Conservation (phyloP, 2,797 vertebrate species). For the Naso thynnoides region DNA sequence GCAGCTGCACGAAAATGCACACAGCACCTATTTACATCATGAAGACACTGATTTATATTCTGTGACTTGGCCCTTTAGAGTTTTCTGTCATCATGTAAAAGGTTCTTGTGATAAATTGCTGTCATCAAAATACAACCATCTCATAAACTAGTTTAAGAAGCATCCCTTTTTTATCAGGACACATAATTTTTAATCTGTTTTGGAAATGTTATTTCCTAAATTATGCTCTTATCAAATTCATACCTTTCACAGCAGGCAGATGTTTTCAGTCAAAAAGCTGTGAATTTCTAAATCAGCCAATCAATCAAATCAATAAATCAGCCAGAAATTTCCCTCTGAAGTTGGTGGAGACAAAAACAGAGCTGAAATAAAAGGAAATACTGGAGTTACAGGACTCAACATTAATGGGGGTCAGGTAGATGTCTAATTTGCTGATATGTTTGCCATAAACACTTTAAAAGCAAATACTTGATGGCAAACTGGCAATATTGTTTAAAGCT, state of each 20-base stretch:
- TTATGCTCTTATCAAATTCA: not conserved
- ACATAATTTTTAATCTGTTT: not conserved
- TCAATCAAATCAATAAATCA: not conserved
- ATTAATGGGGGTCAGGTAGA: too few species aligned
- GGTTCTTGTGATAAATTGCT: not conserved
- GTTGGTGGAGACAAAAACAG: not conserved
- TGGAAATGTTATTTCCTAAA: not conserved
- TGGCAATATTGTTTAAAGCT: too few species aligned
- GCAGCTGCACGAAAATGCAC: conserved; percentile 42
- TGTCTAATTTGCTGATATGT: not conserved
- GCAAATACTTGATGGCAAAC: too few species aligned
- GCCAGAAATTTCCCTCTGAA: not conserved
- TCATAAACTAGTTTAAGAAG: not conserved
- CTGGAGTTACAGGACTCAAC: too few species aligned
- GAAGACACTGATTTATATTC: conserved; percentile 9
- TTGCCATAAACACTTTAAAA: not conserved
- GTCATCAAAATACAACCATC: not conserved
- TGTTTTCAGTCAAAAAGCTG: not conserved
- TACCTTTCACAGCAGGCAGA: not conserved
- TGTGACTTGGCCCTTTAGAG: not conserved
- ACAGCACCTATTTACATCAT: conserved; percentile 31
- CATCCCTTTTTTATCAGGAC: not conserved
- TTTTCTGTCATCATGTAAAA: not conserved
- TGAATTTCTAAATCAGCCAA: not conserved
- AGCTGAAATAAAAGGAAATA: not conserved